phyloP scores from a whole-genome alignment of 1,140 invertebrate genomes.

The Sweltsa coloradensis region DNA sequence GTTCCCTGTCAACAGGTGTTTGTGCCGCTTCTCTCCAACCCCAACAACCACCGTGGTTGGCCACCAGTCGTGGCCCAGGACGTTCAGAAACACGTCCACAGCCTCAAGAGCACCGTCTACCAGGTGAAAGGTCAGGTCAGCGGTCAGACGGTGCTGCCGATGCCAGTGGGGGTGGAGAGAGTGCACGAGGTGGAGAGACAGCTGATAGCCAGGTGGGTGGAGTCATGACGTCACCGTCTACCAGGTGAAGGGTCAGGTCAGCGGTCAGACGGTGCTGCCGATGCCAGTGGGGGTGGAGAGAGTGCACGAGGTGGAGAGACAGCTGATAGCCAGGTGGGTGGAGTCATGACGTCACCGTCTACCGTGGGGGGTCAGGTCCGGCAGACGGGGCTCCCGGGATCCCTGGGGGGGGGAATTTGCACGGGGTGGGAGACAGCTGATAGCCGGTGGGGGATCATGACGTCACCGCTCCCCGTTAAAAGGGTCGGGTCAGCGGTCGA shows the following conservation, averaged over 20 bases:
- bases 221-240: no score
- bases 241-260: slow-evolving; percentile 83
- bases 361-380: no score
- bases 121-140: slow-evolving; percentile 86
- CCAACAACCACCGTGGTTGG: slow-evolving; percentile 64
- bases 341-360: no score
- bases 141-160: slow-evolving; percentile 83
- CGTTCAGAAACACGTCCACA: slow-evolving; percentile 74
- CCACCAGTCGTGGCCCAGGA: slow-evolving; percentile 69
- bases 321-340: slow-evolving; percentile 47
- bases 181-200: slow-evolving; percentile 63
- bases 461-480: no score
- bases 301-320: slow-evolving; percentile 62
- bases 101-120: slow-evolving; percentile 73
- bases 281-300: slow-evolving; percentile 83
- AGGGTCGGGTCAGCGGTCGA: no score
- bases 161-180: slow-evolving; percentile 81
- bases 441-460: no score
- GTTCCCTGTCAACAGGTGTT: slow-evolving; percentile 50
- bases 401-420: no score
- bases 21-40: slow-evolving; percentile 66
- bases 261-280: slow-evolving; percentile 84
- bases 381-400: no score
- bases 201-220: slow-evolving; percentile 47
- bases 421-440: no score